Evolutionary conservation across 23 tunicate genomes (phyloP), one percentile per base, ranked within the genome.

Genomic region (Ascidia mentula): DNA sequence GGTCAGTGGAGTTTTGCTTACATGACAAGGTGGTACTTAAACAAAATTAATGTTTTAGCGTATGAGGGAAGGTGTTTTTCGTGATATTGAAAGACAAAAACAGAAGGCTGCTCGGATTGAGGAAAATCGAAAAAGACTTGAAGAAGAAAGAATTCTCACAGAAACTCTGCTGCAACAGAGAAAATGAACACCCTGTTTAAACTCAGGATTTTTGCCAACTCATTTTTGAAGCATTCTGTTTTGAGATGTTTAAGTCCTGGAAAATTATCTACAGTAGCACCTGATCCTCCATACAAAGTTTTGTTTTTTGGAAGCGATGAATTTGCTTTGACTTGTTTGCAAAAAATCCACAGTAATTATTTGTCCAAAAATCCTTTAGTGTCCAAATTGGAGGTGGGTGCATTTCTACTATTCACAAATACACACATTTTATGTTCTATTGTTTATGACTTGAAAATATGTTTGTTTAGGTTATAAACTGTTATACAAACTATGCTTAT

Each of bases 301-400:
- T 60, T 86, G 12, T 86, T 79, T 86, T 86, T 86, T 53, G 89
- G 89, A 13, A 79, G 75, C 53, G 89, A 86, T 45, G 36, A 42
- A 28, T 86, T 86, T 72, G 71, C 89, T n/a, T 59, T 80, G 53
- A 32, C 78, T 24, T 86, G 84, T 37, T 40, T 86, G 36, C 53
- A 35, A 45, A 39, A 45, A 33, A 45, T 86, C 53, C 38, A 77
- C 15, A 37, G 65, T 18, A 36, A 78, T 78, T 30, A 18, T 6
- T 77, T 69, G 26, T 53, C 12, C 65, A 36, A 32, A 40, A 46
- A 75, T 30, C 69, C 5, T 42, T 4, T 7, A 0, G 69, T 39
- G 20, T 40, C 36, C 13, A 9, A 28, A 53, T 28, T 53, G 65
- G 65, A 53, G 65, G 65, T 53, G 15, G 53, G 53, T 42, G 53